Base-by-base conservation (phyloP, 2,113 vertebrate species). In the Chinchilla lanigera region DNA sequence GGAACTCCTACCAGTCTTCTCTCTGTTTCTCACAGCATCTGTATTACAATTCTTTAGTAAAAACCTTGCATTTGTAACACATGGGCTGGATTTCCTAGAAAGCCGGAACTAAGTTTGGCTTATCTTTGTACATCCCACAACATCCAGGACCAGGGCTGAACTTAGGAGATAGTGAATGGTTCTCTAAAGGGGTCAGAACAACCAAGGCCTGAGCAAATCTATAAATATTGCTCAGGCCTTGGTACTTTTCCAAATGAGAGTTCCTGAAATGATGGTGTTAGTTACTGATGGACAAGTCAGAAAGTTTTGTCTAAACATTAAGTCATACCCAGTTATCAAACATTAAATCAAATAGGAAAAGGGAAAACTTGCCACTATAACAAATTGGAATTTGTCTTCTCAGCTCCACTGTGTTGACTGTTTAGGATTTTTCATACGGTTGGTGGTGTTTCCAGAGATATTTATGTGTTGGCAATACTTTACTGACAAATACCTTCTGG, bases 231-330 rank as follows among this genome's bases (percentile, higher is more conserved):
- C 58, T 44, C 54, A 93, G 54, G 14, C 12, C 44, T 28, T 82
- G 41, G 9, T 50, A n/a, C 20, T 63, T 87, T 87, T 84, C 80
- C 41, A 87, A 87, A 24, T 82, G 67, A 75, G 88, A 86, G 56
- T 71, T 96, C 28, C 54, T 90, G 1, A 61, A 60, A n/a, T 47
- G 12, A 41, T 22, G 1, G 52, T 63, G 17, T 83, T 95, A 52
- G 26, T 47, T 77, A 94, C 87, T 92, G 65, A 94, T 87, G 52
- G 38, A 44, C n/a, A 86, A 22, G 44, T 22, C 0, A 92, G 63
- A 71, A 93, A 35, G 28, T 71, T 90, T 91, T 96, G 41, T 63
- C 82, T 90, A 93, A 96, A 83, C 13, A 54, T 75, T 38, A 94
- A 93, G 35, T 90, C 83, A 90, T 47, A 41, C 38, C 11, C 69